Evolutionary conservation across 2,113 vertebrate species (phyloP), one percentile per base, ranked within the genome.

Genomic region (Elanoides forficatus): DNA sequence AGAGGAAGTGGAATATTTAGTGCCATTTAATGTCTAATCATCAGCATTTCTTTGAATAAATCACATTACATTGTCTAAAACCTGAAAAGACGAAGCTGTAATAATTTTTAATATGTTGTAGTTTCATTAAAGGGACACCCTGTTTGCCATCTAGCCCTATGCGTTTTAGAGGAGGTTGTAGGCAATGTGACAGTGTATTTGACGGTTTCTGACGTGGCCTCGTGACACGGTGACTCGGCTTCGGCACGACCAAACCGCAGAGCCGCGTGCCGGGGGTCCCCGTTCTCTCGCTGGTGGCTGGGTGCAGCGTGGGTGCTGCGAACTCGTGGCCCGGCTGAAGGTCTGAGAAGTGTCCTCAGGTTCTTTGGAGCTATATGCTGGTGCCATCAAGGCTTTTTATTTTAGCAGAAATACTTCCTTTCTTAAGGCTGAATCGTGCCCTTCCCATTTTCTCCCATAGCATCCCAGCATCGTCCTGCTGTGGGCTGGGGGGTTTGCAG

Each of bases 11-110:
- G 97, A 97, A 97, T 98, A 98, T 98, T 98, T 98, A 98, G 97
- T 98, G 96, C 97, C 97, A 97, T 98, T 98, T 98, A 98, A 98
- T 96, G 97, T 97, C 97, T 98, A 98, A 98, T 98, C 97, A 98
- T 98, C 97, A 97, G 96, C 97, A 97, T 98, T 98, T 98, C 97
- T 98, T 97, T 97, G 97, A 97, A 98, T 98, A 98, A 98, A 98
- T 98, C 97, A 98, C 97, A 96, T 98, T 98, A 97, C 96, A 98
- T 98, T 98, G 97, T 98, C 97, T 98, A 97, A 97, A 97, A 98
- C 97, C 97, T 98, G 97, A 98, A 98, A 98, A 97, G 97, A 95
- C 45, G 94, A 93, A 88, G 97, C 97, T 97, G 95, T 96, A 97
- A 98, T 97, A 97, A 94, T 97, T 97, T 96, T 96, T 98, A 97